phyloP scores from a whole-genome alignment of 1,140 invertebrate genomes.

The Pantala flavescens region DNA sequence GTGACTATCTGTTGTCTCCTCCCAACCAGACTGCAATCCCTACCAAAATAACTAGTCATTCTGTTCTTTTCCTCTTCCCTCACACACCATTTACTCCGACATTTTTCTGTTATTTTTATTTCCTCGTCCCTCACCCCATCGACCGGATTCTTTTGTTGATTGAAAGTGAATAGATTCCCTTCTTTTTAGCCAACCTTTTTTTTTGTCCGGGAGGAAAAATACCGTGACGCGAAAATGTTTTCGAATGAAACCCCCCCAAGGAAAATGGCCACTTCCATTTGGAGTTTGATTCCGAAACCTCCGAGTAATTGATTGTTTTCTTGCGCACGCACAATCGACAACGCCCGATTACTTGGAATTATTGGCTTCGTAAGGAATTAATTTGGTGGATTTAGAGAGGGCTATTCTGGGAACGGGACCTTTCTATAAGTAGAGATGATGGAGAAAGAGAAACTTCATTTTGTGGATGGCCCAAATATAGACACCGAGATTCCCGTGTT shows the following conservation, averaged over 20 bases:
- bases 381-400: no score
- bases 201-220: background rate
- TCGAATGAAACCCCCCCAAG: background rate
- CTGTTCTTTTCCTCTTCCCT: background rate
- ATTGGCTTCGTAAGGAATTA: no score
- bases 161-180: background rate
- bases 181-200: background rate
- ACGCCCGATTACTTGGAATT: no score
- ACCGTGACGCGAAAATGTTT: background rate
- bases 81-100: constrained; percentile 4
- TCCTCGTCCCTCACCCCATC: background rate
- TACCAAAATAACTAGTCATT: background rate
- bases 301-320: no score
- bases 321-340: no score
- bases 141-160: background rate
- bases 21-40: background rate
- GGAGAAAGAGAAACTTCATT: no score
- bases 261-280: no score
- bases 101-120: background rate
- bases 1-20: background rate
- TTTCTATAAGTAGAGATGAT: no score
- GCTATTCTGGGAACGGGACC: no score
- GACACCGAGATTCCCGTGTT: no score
- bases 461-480: no score
- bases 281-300: no score